Evolutionary conservation across 2,888 invertebrate genomes (phyloP).

Genomic region (Argyresthia albistria): DNA sequence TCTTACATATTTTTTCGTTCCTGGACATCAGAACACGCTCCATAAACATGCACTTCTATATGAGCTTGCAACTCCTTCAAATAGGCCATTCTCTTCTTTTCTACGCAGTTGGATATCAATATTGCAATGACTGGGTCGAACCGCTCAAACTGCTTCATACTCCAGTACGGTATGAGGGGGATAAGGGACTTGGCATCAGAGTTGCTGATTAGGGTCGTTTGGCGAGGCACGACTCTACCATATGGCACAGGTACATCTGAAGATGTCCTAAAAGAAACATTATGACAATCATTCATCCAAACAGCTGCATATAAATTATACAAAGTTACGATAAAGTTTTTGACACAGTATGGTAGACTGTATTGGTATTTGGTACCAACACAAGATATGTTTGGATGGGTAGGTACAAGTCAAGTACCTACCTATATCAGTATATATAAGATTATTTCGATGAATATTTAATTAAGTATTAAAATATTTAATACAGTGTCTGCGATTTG

Average conservation of each 20-base stretch:
- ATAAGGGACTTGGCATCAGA: constrained; percentile 7
- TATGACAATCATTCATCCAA: too few species aligned
- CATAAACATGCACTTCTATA: constrained; percentile 73
- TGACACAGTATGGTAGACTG: too few species aligned
- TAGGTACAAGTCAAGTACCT: too few species aligned
- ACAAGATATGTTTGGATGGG: too few species aligned
- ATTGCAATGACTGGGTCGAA: constrained; percentile 45
- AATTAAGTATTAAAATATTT: too few species aligned
- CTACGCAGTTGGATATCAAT: constrained; percentile 73
- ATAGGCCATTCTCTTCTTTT: constrained; percentile 58
- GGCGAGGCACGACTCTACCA: constrained; percentile 63
- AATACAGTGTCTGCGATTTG: too few species aligned
- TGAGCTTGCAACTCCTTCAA: constrained; percentile 68
- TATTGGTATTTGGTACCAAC: too few species aligned
- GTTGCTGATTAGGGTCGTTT: constrained; percentile 12
- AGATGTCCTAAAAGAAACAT: constrained; percentile 62
- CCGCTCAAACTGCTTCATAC: constrained; percentile 37
- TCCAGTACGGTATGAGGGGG: constrained; percentile 40
- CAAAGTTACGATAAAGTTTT: too few species aligned
- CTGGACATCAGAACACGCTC: constrained; percentile 54
- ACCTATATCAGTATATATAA: too few species aligned
- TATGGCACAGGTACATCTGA: constrained; percentile 79
- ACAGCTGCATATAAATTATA: too few species aligned
- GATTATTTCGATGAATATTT: too few species aligned
- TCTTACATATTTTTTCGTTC: constrained; percentile 9